Percentiles rank a stretch among this genome's conserved stretches.
Evolutionary conservation across 2,113 vertebrate species (phyloP).

Genomic region (Ciconia stormi): DNA sequence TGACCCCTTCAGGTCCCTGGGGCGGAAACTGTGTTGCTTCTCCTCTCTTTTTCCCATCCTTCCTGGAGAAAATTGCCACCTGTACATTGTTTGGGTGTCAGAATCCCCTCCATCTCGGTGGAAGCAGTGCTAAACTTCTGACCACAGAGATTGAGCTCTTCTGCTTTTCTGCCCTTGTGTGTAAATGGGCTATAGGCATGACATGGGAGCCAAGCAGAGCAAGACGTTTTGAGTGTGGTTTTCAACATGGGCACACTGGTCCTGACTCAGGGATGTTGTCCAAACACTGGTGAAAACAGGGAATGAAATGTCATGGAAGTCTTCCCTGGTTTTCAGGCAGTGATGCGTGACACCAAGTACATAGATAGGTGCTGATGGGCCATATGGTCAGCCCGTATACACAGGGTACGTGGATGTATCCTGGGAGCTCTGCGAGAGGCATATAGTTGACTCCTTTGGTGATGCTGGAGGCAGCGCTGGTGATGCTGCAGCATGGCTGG

Average conservation of each 20-base stretch:
- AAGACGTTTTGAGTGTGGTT: not conserved
- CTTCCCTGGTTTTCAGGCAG: not conserved
- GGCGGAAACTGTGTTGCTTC: not conserved
- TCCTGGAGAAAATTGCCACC: not conserved
- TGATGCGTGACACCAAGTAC: not conserved
- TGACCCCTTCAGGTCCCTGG: not conserved
- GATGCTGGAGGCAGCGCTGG: not conserved
- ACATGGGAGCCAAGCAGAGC: not conserved
- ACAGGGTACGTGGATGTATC: not conserved
- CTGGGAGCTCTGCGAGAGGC: not conserved
- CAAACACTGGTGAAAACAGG: not conserved
- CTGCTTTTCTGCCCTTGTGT: not conserved
- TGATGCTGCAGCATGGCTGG: not conserved
- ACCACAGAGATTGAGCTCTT: not conserved
- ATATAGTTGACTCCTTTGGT: not conserved
- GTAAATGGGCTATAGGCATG: not conserved
- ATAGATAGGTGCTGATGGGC: not conserved
- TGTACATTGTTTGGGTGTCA: not conserved
- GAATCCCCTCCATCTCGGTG: not conserved
- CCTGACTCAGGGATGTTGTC: accelerated
- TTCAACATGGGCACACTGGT: not conserved
- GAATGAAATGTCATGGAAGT: not conserved
- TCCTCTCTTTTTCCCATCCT: not conserved
- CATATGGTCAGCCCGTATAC: not conserved
- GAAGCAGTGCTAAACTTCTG: not conserved